Evolutionary conservation across 2,888 invertebrate genomes (phyloP), one percentile per base, ranked within the genome.

Genomic region (Zygothrica quintamaculata): DNA sequence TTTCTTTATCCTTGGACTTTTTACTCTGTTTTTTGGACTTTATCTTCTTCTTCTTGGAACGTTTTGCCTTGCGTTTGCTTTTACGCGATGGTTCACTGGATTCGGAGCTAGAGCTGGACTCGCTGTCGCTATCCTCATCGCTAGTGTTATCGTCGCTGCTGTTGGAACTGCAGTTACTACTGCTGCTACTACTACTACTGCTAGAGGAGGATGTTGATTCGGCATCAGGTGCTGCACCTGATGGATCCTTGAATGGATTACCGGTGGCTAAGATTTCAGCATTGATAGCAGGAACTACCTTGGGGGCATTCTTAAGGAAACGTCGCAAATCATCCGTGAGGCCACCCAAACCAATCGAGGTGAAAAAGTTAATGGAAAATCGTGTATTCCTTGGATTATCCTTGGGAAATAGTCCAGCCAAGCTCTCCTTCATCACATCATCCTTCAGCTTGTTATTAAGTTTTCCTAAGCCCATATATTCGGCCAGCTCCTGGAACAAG

Each of bases 331-430:
- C 98, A 91, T 98, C 98, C 0, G 99, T 99, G 1, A 99, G 92
- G 0, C 98, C 99, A 56, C 99, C 99, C 52, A 99, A 93, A 78
- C 99, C 98, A 88, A 98, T 98, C 0, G 98, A 97, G 0, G 98
- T 98, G 90, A 99, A 99, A 92, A 98, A 99, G 89, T 99, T 99
- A 46, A 99, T 99, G 0, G 99, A 96, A 92, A 99, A 99, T 86
- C 99, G 93, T 0, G 99, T 98, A 89, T 99, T 98, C 88, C 97
- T 95, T 0, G 99, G 99, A 92, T 98, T 97, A 89, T 99, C 98
- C 55, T 97, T 93, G 0, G 99, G 99, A 90, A 99, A 97, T 3
- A 99, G 91, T 0, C 99, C 99, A 29, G 94, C 94, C 92, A 99
- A 98, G 16, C 96, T 96, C 48, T 93, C 93, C 88, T 96, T 94